Evolutionary conservation across 2,888 invertebrate species (phyloP).

Genomic region (Tipula confusa): DNA sequence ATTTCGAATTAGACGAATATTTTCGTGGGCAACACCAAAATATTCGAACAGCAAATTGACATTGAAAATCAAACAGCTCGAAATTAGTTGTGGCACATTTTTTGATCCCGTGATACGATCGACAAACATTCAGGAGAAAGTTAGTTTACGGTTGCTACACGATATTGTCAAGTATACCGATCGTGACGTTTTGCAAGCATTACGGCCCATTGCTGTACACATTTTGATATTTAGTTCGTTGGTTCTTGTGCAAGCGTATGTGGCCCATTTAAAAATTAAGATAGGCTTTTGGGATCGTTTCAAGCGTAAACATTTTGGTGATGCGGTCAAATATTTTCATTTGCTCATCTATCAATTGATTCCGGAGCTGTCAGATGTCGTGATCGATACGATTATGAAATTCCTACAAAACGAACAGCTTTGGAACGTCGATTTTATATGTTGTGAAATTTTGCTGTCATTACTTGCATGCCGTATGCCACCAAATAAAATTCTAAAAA

Average conservation of each 20-base stretch:
- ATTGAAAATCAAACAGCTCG: not conserved
- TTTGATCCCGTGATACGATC: not conserved
- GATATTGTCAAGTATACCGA: not conserved
- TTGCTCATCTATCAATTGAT: constrained; percentile 33
- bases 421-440: constrained; percentile 49
- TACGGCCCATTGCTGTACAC: not conserved
- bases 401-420: constrained; percentile 46
- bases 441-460: constrained; percentile 43
- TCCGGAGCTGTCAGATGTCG: constrained; percentile 42
- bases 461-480: constrained; percentile 41
- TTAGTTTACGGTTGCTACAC: not conserved
- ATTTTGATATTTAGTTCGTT: not conserved
- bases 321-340: not conserved
- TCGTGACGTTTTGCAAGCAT: not conserved
- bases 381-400: constrained; percentile 45
- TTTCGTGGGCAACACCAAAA: not conserved
- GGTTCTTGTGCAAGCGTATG: not conserved
- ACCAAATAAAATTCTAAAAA: constrained; percentile 39
- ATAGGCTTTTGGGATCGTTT: not conserved
- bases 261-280: not conserved
- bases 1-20: too few relatives aligned
- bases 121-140: not conserved
- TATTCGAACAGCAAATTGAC: not conserved
- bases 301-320: not conserved
- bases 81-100: not conserved